Conservation (phyloP, 2,113 vertebrate genomes). For the human (Homo sapiens) region GRCh38 chrX:126113001-126113500, state of each 20-base stretch:
- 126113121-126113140: slow-evolving; percentile 79
- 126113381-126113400: slow-evolving; percentile 60
- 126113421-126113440: slow-evolving; percentile 53
- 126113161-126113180: slow-evolving; percentile 81
- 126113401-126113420: slow-evolving; percentile 59
- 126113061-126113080: slow-evolving; percentile 34
- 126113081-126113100: slow-evolving; percentile 48
- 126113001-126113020: background rate
- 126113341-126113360: slow-evolving; percentile 73
- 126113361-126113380: slow-evolving; percentile 54
- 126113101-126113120: slow-evolving; percentile 68
- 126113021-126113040: background rate
- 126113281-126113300: slow-evolving; percentile 80
- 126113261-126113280: slow-evolving; percentile 78
- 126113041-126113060: slow-evolving; percentile 65
- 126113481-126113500: slow-evolving; percentile 40
- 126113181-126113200: slow-evolving; percentile 81
- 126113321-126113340: slow-evolving; percentile 63
- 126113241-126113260: slow-evolving; percentile 81
- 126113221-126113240: slow-evolving; percentile 84
- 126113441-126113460: slow-evolving; percentile 30
- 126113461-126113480: slow-evolving; percentile 44
- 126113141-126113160: slow-evolving; percentile 84
- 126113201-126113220: slow-evolving; percentile 79
- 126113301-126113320: slow-evolving; percentile 72